A percentile compares a stretch with the other conserved stretches of the same genome.
Evolutionary conservation across 2,797 vertebrate species (phyloP).

Genomic region (Falco biarmicus): DNA sequence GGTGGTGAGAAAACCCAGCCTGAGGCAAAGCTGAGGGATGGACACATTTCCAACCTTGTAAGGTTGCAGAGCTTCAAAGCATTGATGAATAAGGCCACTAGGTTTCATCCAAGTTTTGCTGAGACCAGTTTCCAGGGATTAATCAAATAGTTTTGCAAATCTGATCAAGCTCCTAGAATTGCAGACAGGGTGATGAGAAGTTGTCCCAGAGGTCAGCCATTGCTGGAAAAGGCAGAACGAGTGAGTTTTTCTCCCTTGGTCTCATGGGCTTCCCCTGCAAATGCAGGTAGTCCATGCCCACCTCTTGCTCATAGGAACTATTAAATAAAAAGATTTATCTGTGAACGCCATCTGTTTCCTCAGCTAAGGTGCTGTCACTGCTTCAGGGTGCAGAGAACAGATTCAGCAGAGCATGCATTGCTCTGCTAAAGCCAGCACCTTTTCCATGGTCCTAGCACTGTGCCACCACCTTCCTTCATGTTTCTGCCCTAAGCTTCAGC

Average conservation of each 20-base stretch:
- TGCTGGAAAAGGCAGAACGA: background rate
- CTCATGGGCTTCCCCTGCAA: background rate
- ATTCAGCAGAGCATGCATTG: no score
- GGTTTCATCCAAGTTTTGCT: background rate
- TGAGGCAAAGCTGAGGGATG: background rate
- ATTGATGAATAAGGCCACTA: background rate
- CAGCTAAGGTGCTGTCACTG: background rate
- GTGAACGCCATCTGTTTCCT: background rate
- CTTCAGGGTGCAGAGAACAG: background rate
- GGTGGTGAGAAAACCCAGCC: background rate
- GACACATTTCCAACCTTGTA: background rate
- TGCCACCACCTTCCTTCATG: background rate
- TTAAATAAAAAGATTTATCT: background rate
- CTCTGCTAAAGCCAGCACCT: no score
- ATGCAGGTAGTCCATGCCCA: background rate
- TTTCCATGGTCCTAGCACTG: background rate
- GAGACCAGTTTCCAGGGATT: background rate
- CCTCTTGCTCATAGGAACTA: background rate
- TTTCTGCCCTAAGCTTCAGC: background rate
- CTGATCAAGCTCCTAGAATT: background rate
- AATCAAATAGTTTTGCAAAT: background rate
- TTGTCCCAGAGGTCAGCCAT: background rate
- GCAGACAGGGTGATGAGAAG: background rate
- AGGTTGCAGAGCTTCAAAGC: background rate
- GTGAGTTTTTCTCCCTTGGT: background rate